Evolutionary conservation across 2,888 invertebrate species (phyloP).

Genomic region (Meloe dianella): DNA sequence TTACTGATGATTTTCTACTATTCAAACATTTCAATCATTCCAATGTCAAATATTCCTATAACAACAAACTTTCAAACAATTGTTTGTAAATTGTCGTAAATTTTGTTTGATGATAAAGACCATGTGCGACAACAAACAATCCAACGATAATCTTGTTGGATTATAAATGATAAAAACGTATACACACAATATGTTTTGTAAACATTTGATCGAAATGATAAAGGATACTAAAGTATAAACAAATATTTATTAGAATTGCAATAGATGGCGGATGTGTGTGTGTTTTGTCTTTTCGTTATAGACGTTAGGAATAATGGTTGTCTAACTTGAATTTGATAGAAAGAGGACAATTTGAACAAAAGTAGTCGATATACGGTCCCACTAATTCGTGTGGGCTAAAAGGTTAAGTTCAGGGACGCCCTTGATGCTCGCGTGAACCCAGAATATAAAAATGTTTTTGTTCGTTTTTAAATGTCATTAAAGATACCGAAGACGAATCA

Average conservation of each 20-base stretch:
- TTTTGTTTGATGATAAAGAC: neutral
- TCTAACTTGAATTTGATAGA: neutral
- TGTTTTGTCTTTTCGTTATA: neutral
- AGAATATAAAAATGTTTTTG: no score
- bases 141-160: no score
- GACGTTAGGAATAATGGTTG: neutral
- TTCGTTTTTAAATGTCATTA: no score
- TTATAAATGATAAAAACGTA: neutral
- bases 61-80: neutral
- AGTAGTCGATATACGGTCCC: no score
- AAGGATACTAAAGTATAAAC: neutral
- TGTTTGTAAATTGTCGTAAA: neutral
- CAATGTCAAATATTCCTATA: neutral
- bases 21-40: neutral
- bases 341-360: no score
- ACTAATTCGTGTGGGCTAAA: no score
- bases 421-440: no score
- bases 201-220: neutral
- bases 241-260: neutral
- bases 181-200: neutral
- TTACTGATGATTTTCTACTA: neutral
- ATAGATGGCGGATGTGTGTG: neutral
- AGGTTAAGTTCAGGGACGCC: no score
- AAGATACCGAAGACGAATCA: no score
- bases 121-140: neutral